phyloP scores from a whole-genome alignment of 2,888 invertebrate genomes.

The Caenorhabditis uteleia region DNA sequence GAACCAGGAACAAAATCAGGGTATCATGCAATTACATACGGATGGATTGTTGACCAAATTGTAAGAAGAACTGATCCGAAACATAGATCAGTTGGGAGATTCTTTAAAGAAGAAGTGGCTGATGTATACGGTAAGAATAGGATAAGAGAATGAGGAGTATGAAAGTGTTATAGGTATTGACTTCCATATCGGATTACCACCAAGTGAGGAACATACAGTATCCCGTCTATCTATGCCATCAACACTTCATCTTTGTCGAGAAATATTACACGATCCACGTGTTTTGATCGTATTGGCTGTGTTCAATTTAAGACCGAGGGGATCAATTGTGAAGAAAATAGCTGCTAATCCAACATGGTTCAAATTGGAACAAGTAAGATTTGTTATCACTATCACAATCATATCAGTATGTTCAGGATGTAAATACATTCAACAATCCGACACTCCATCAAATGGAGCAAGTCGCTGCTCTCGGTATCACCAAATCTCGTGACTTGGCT shows the following conservation, averaged over 20 bases:
- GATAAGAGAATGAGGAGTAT: not conserved
- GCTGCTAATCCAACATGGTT: constrained; percentile 64
- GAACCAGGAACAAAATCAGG: constrained; percentile 66
- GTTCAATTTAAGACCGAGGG: constrained; percentile 53
- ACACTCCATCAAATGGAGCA: constrained; percentile 65
- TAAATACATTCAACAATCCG: constrained; percentile 67
- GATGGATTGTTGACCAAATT: constrained; percentile 71
- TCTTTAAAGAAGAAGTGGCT: constrained; percentile 69
- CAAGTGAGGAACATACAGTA: constrained; percentile 63
- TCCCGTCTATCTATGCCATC: constrained; percentile 63
- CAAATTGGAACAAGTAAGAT: constrained; percentile 59
- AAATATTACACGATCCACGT: constrained; percentile 64
- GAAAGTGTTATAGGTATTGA: constrained; percentile 62
- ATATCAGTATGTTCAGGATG: no score
- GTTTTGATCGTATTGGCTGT: constrained; percentile 62
- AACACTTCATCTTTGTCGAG: constrained; percentile 55
- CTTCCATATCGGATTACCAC: constrained; percentile 69
- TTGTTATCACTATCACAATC: not conserved
- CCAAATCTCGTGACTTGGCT: constrained; percentile 64
- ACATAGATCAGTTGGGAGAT: constrained; percentile 63
- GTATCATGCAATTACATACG: constrained; percentile 72
- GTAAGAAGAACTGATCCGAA: constrained; percentile 70
- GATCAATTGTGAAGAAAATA: constrained; percentile 57
- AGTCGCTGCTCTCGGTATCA: constrained; percentile 59
- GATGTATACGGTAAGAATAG: constrained; percentile 52